Evolutionary conservation across 2,113 vertebrate genomes (phyloP), one percentile per base, ranked within the genome.

Genomic region (Romanogobio albipinnatus): DNA sequence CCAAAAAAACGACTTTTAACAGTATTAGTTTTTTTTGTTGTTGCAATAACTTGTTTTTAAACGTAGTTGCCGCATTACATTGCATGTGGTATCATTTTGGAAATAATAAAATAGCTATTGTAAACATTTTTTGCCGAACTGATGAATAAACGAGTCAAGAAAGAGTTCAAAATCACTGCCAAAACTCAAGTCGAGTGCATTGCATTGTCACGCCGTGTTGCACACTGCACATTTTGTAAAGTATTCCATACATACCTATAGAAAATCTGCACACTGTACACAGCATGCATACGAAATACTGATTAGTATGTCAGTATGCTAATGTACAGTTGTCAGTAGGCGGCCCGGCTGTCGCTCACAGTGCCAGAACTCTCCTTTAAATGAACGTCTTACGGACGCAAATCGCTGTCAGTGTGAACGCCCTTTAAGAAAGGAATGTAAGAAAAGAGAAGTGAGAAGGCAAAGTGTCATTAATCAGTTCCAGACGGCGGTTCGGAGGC

Each of bases 381-480:
- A 53, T n/a, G 5, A 51, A 51, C 51, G 61, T 19, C 79, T 66
- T 51, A 5, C 4, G 10, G 45, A 17, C 1, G 9, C 36, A 49
- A 43, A 64, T 33, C 1, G 14, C 43, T 49, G 24, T 70, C 49
- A 53, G 33, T 82, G 64, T 56, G 66, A 70, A 56, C 2, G 66
- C 49, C 80, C 49, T 51, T 82, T 90, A 89, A 59, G 81, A 91
- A 87, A 84, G 77, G 86, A 74, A 76, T 90, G 76, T 70, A 58
- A 78, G 17, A 24, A 49, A 59, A 56, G 39, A 74, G 82, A 53
- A 84, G 2, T 9, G 56, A 78, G 79, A 43, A 83, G 90, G 86
- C 82, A 90, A 92, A 90, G 89, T 89, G 88, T 89, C 82, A 89
- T 90, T 93, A 94, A 94, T 95, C 93, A 92, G 91, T 93, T 93